phyloP scores from a whole-genome alignment of 2,797 vertebrate species.

The Limnodromus scolopaceus region DNA sequence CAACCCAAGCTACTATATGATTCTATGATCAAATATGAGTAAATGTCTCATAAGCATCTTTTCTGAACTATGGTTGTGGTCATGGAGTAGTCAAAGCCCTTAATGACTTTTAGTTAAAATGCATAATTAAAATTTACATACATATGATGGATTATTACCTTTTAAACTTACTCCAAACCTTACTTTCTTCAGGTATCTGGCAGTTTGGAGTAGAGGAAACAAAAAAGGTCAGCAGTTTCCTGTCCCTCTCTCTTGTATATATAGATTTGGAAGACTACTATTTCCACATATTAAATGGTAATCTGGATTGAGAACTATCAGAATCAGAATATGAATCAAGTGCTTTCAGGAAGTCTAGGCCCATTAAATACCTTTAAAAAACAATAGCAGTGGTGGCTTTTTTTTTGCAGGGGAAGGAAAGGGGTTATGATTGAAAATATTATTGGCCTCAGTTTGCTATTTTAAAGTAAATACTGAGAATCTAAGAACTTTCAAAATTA shows the following conservation, averaged over 20 bases:
- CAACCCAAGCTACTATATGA: not conserved
- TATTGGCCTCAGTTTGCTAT: not conserved
- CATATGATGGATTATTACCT: not conserved
- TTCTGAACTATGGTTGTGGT: not conserved
- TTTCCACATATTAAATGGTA: not conserved
- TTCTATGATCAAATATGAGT: not conserved
- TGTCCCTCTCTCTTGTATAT: not conserved
- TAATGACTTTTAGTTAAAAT: not conserved
- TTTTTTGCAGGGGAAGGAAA: not conserved
- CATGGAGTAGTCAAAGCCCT: not conserved
- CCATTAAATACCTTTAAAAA: not conserved
- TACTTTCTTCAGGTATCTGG: not conserved
- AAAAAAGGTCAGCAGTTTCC: not conserved
- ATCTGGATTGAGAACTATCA: not conserved
- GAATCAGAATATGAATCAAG: not conserved
- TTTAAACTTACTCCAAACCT: not conserved
- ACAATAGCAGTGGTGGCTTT: fast-evolving
- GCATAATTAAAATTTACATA: not conserved
- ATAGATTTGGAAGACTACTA: not conserved
- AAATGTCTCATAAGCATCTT: not conserved
- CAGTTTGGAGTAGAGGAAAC: not conserved
- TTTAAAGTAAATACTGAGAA: not conserved
- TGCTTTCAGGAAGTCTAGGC: not conserved
- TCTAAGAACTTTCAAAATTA: not conserved
- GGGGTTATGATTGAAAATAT: not conserved